Percentiles rank a stretch among this genome's conserved stretches.
These are phyloP conservation scores for Linnaemya tessellans DNA, from an alignment of 2,888 invertebrate species.

Conservation along the genomic window DNA sequence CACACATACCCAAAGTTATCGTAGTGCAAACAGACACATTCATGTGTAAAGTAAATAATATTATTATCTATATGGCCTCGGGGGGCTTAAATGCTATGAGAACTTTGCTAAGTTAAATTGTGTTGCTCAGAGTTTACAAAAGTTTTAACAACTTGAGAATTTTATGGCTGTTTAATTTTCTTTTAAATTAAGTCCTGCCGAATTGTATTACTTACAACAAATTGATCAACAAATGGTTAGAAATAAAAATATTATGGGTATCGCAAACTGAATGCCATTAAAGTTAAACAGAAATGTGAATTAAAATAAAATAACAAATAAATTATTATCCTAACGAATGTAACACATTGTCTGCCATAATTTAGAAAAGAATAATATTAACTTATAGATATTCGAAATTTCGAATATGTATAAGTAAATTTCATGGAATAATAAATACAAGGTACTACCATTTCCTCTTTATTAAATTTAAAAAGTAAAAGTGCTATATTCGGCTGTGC, in stretches of 20 bases:
- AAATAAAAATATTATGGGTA: background rate
- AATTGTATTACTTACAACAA: background rate
- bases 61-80: slow-evolving; percentile 38
- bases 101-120: slow-evolving; percentile 59
- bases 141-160: slow-evolving; percentile 59
- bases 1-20: slow-evolving; percentile 22
- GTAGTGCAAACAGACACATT: background rate
- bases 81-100: slow-evolving; percentile 32
- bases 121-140: slow-evolving; percentile 44
- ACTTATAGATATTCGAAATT: too few relatives aligned
- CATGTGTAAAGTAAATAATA: background rate
- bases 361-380: too few relatives aligned
- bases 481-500: too few relatives aligned
- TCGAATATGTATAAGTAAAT: too few relatives aligned
- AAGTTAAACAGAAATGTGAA: too few relatives aligned
- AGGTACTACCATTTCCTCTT: too few relatives aligned
- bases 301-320: too few relatives aligned
- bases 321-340: too few relatives aligned
- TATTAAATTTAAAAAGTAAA: too few relatives aligned
- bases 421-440: too few relatives aligned
- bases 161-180: slow-evolving; percentile 33
- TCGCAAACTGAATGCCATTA: too few relatives aligned
- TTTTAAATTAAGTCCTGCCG: slow-evolving; percentile 1
- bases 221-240: background rate
- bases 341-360: too few relatives aligned